These are phyloP conservation scores for Drosophila ambigua DNA, from an alignment of 1,140 invertebrate genomes.

Conservation along the genomic window DNA sequence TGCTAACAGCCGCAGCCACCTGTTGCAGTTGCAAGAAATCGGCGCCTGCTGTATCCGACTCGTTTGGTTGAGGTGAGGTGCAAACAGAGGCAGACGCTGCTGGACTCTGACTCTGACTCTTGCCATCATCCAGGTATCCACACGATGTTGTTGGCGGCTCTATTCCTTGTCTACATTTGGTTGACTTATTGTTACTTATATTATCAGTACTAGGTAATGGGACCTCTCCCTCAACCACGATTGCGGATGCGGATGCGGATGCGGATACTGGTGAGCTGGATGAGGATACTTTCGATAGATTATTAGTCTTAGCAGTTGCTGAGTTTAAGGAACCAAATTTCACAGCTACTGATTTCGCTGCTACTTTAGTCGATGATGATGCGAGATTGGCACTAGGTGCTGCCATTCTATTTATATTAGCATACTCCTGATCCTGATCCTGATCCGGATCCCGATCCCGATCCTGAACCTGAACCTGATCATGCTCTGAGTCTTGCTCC, in stretches of 20 bases:
- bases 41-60: slow-evolving; percentile 38
- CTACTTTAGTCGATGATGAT: slow-evolving; percentile 41
- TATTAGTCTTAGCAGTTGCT: slow-evolving; percentile 76
- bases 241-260: slow-evolving; percentile 40
- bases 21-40: slow-evolving; percentile 65
- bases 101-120: slow-evolving; percentile 14
- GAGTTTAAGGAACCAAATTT: slow-evolving; percentile 78
- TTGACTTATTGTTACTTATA: slow-evolving; percentile 75
- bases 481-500: not conserved
- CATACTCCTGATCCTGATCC: slow-evolving; percentile 5
- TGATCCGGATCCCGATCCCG: not conserved
- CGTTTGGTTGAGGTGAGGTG: slow-evolving; percentile 23
- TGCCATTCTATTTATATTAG: slow-evolving; percentile 24
- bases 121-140: not conserved
- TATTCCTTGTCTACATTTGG: slow-evolving; percentile 28
- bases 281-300: slow-evolving; percentile 49
- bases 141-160: slow-evolving; percentile 18
- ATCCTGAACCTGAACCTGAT: not conserved
- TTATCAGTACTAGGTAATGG: slow-evolving; percentile 76
- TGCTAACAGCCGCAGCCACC: slow-evolving; percentile 4
- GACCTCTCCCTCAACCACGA: slow-evolving; percentile 25
- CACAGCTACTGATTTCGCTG: slow-evolving; percentile 38
- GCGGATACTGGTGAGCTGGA: slow-evolving; percentile 52
- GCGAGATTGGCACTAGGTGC: slow-evolving; percentile 34
- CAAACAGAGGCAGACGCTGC: slow-evolving; percentile 5